phyloP scores from a whole-genome alignment of 2,797 vertebrate species.

The Ptychobarbus kaznakovi region DNA sequence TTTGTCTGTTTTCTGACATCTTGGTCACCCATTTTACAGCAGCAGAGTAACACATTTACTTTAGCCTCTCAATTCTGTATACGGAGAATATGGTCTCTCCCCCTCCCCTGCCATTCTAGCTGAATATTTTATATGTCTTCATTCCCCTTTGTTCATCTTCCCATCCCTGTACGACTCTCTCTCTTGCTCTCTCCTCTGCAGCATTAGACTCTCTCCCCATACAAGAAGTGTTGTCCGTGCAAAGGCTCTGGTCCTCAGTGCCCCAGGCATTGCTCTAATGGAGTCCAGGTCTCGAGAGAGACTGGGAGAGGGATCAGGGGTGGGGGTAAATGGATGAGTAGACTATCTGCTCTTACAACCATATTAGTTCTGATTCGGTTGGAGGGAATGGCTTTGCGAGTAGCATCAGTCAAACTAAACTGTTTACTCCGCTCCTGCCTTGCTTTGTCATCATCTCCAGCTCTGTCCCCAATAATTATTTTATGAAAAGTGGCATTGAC shows the following conservation, averaged over 20 bases:
- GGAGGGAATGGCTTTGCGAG: conserved; percentile 55
- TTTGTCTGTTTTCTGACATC: neutral
- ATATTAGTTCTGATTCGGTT: conserved; percentile 59
- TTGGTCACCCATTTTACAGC: conserved; percentile 1
- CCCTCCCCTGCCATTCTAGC: conserved; percentile 13
- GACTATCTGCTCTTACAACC: conserved; percentile 52
- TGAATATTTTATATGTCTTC: conserved; percentile 52
- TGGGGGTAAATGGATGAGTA: conserved; percentile 49
- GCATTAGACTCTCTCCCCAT: conserved; percentile 43
- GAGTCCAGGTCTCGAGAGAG: conserved; percentile 74
- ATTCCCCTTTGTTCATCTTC: conserved; percentile 21
- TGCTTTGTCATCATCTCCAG: conserved; percentile 67
- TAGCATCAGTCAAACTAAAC: conserved; percentile 55
- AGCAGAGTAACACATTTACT: neutral
- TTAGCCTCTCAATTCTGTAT: neutral
- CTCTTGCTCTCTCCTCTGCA: conserved; percentile 43
- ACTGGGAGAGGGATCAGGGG: conserved; percentile 27
- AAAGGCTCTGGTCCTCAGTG: conserved; percentile 51
- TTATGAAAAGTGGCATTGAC: conserved; percentile 68
- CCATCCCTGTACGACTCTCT: conserved; percentile 3
- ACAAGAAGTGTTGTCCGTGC: conserved; percentile 68
- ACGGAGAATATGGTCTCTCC: conserved; percentile 6
- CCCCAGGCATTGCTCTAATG: conserved; percentile 74
- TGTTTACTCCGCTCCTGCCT: conserved; percentile 61
- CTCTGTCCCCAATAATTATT: conserved; percentile 69